Evolutionary conservation across 2,113 vertebrate genomes (phyloP).

Genomic region (Labeo catla): DNA sequence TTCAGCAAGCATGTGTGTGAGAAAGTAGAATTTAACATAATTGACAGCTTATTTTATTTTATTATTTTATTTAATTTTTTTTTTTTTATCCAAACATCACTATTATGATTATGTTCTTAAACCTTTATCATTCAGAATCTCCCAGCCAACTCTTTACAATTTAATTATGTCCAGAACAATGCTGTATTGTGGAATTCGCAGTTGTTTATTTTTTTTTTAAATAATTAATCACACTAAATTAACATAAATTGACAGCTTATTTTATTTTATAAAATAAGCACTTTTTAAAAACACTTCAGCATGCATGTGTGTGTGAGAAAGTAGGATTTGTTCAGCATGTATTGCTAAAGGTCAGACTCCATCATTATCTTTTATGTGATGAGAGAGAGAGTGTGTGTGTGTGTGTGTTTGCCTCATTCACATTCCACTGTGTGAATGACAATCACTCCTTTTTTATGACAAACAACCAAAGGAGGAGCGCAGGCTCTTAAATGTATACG

Average conservation of each 20-base stretch:
- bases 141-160: neutral
- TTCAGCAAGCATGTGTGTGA: too few species aligned
- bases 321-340: neutral
- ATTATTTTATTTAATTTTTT: neutral
- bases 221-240: neutral
- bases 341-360: slow-evolving; percentile 5
- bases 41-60: too few species aligned
- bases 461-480: slow-evolving; percentile 20
- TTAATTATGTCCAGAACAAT: too few species aligned
- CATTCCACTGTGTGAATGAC: slow-evolving; percentile 35
- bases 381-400: neutral
- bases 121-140: neutral
- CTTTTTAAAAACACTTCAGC: too few species aligned
- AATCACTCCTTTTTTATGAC: slow-evolving; percentile 27
- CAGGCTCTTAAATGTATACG: neutral
- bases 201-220: too few species aligned
- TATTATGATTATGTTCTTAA: neutral
- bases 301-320: slow-evolving; percentile 4
- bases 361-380: slow-evolving; percentile 26
- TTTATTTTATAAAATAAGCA: neutral
- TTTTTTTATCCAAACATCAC: neutral
- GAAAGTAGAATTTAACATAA: too few species aligned
- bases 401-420: slow-evolving; percentile 14
- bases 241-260: neutral
- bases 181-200: too few species aligned